Evolutionary conservation across 2,113 vertebrate genomes (phyloP).

Genomic region (Caranx ignobilis): DNA sequence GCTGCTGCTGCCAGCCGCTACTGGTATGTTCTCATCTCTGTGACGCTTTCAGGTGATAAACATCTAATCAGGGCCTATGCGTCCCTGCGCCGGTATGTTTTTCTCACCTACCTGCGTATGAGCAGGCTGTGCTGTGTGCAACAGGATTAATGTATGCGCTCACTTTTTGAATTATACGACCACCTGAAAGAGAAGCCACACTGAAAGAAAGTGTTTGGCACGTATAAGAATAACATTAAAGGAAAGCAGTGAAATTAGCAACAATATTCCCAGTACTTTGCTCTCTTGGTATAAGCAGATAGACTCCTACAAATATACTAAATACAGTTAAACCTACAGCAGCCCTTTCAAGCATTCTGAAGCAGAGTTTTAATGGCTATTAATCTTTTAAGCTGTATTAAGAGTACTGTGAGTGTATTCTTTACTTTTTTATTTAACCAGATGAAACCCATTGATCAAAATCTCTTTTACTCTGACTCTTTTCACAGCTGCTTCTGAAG

Average conservation of each 20-base stretch:
- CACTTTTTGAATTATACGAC: constrained; percentile 3
- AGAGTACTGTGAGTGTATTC: constrained; percentile 12
- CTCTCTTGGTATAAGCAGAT: not conserved
- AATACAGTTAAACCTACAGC: not conserved
- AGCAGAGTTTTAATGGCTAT: not conserved
- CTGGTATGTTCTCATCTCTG: constrained; percentile 78
- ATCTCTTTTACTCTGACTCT: not conserved
- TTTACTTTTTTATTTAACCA: too few species aligned
- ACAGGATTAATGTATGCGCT: constrained; percentile 13
- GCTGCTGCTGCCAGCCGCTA: constrained; percentile 77
- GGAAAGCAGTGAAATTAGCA: constrained; percentile 18
- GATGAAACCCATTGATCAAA: too few species aligned
- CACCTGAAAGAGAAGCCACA: not conserved
- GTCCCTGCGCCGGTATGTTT: constrained; percentile 36
- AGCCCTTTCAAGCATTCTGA: not conserved
- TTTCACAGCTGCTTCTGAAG: constrained; percentile 58
- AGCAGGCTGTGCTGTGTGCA: constrained; percentile 17
- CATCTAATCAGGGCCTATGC: constrained; percentile 68
- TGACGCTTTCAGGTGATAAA: constrained; percentile 70
- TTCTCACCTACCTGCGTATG: constrained; percentile 45
- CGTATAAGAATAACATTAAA: constrained; percentile 15
- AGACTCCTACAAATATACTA: not conserved
- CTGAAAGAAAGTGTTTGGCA: constrained; percentile 6
- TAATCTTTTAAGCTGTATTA: not conserved
- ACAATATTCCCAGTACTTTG: not conserved